Evolutionary conservation across 2,888 invertebrate genomes (phyloP).

Genomic region (Nematopogon swammerdamellus): DNA sequence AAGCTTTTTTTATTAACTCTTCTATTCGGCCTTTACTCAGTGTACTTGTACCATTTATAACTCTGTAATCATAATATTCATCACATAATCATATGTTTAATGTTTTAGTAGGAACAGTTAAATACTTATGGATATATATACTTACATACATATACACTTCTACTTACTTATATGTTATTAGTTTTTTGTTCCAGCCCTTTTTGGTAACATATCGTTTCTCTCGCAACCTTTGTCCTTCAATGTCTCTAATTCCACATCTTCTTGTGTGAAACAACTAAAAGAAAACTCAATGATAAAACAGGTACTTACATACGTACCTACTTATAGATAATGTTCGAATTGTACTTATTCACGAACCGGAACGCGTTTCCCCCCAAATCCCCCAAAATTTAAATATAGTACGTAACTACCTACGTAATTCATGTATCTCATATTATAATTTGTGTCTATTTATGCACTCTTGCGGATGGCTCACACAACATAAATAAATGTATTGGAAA

Average conservation of each 20-base stretch:
- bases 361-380: too few relatives aligned
- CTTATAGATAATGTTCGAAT: too few relatives aligned
- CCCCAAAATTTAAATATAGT: too few relatives aligned
- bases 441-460: too few relatives aligned
- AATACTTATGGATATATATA: too few relatives aligned
- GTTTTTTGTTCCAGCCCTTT: constrained; percentile 65
- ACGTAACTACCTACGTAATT: too few relatives aligned
- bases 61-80: constrained; percentile 46
- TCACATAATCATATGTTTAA: constrained; percentile 1
- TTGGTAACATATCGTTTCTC: constrained; percentile 60
- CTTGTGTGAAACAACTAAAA: constrained; percentile 61
- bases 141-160: background rate
- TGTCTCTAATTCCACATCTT: constrained; percentile 72
- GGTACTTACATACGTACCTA: too few relatives aligned
- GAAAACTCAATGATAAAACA: too few relatives aligned
- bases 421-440: too few relatives aligned
- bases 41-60: constrained; percentile 66
- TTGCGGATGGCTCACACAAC: too few relatives aligned
- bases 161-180: constrained; percentile 66
- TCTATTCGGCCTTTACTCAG: constrained; percentile 53
- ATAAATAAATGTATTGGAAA: too few relatives aligned
- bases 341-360: too few relatives aligned
- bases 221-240: constrained; percentile 31
- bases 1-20: constrained; percentile 56
- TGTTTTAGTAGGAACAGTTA: constrained; percentile 2